These are phyloP conservation scores for Miltochrista miniata DNA, from an alignment of 2,888 invertebrate species.

Conservation along the genomic window DNA sequence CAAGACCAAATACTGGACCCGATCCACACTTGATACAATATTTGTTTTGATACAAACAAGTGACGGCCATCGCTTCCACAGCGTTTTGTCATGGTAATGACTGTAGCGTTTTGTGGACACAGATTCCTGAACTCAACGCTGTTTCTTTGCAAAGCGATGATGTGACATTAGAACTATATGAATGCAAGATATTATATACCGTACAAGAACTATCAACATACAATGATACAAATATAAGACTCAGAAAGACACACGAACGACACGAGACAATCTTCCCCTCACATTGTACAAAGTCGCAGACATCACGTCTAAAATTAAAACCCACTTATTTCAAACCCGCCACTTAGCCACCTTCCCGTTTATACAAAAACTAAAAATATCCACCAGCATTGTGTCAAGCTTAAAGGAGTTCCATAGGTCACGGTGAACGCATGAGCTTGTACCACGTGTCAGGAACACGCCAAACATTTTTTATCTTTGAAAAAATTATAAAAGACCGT, in stretches of 20 bases:
- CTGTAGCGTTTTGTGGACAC: slow-evolving; percentile 63
- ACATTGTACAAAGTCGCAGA: slow-evolving; percentile 67
- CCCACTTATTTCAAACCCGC: slow-evolving; percentile 80
- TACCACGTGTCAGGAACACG: slow-evolving; percentile 82
- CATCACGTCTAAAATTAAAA: slow-evolving; percentile 82
- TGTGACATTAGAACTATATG: no score
- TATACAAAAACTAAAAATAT: slow-evolving; percentile 82
- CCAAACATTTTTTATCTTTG: slow-evolving; percentile 82
- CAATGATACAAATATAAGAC: slow-evolving; percentile 46
- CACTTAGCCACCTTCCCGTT: slow-evolving; percentile 81
- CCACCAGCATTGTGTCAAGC: slow-evolving; percentile 76
- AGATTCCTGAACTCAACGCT: slow-evolving; percentile 44
- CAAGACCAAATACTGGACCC: slow-evolving; percentile 73
- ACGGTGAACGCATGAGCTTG: slow-evolving; percentile 71
- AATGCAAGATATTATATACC: slow-evolving; percentile 7
- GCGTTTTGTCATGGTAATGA: slow-evolving; percentile 78
- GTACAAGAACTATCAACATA: slow-evolving; percentile 10
- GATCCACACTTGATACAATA: slow-evolving; percentile 77
- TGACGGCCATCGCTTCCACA: slow-evolving; percentile 73
- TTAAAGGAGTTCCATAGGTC: slow-evolving; percentile 83
- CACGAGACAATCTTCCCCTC: slow-evolving; percentile 78
- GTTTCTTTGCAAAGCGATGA: slow-evolving; percentile 46
- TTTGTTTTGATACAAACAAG: slow-evolving; percentile 78
- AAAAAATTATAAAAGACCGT: slow-evolving; percentile 81
- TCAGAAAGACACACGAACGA: slow-evolving; percentile 69